A percentile compares a stretch with the other conserved stretches of the same genome.
phyloP scores from a whole-genome alignment of 2,888 invertebrate species.

The Hemicrepidius hirtus region DNA sequence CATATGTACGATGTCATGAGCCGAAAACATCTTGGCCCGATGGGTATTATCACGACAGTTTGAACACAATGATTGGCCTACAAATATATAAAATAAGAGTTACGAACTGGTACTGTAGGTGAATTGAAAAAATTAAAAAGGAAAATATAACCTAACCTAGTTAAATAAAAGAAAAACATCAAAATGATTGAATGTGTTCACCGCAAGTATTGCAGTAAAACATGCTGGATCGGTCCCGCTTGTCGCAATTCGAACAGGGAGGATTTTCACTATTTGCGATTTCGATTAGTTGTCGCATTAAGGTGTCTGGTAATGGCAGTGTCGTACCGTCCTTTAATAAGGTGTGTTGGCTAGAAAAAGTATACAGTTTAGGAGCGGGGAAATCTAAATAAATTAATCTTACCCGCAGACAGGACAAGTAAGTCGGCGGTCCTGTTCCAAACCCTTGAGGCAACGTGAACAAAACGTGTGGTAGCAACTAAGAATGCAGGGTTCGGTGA shows the following conservation, averaged over 20 bases:
- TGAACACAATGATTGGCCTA: constrained; percentile 83
- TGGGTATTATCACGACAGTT: constrained; percentile 84
- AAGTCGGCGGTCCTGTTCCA: constrained; percentile 77
- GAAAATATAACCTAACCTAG: constrained; percentile 53
- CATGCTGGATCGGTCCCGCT: constrained; percentile 81
- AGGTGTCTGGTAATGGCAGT: constrained; percentile 78
- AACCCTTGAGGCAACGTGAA: constrained; percentile 78
- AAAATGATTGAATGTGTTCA: constrained; percentile 64
- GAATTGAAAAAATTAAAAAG: constrained; percentile 29
- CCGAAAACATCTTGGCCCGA: constrained; percentile 85
- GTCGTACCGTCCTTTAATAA: constrained; percentile 77
- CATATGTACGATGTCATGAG: constrained; percentile 83
- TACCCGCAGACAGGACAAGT: constrained; percentile 82
- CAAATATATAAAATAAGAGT: too few relatives aligned
- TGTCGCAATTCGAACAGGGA: constrained; percentile 86
- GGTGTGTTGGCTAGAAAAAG: constrained; percentile 74
- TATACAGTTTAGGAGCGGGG: too few relatives aligned
- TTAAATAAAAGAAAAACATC: constrained; percentile 50
- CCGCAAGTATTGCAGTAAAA: constrained; percentile 87
- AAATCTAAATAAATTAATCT: not conserved
- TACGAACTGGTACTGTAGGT: too few relatives aligned
- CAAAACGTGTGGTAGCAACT: constrained; percentile 84
- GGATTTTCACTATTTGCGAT: constrained; percentile 82
- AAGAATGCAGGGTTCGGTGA: constrained; percentile 80
- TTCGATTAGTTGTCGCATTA: constrained; percentile 82